Base-by-base conservation (phyloP, 2,888 invertebrate genomes). In the Rutpela maculata region DNA sequence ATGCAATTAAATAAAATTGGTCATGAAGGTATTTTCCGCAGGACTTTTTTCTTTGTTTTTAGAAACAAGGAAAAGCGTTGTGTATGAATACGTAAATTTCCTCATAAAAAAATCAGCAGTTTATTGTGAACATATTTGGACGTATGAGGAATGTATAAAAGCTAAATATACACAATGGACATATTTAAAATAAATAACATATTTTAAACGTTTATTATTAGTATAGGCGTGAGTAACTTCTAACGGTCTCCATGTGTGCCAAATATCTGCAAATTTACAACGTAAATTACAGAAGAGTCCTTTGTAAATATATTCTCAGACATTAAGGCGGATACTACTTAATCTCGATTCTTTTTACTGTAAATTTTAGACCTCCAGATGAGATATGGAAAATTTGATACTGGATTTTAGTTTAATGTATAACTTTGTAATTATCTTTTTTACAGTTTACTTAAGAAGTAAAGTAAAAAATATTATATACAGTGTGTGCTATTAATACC, bases 131-230 rank as follows among this genome's bases (percentile, higher is more conserved):
- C n/a, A 50, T 50, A 50, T 50, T 50, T 50, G 50, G 50, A 43
- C 10, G 15, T 43, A 43, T 15, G 7, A 50, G n/a, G 50, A 50
- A n/a, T 50, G n/a, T 50, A 50, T 50, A 50, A 50, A 50, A 50
- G 50, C 50, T 50, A 50, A 50, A 50, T 50, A 50, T 50, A 50
- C 15, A 50, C 50, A 50, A 50, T 50, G 50, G n/a, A 50, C 50
- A 50, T 50, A 50, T 50, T 50, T 50, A 50, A 43, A 50, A 50
- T 50, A 50, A 50, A n/a, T 50, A 50, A 50, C 50, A 50, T 50
- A 50, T 50, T 50, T 50, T 50, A 50, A 50, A 50, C 5, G 50
- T n/a, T 50, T 50, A 50, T 50, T 50, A 50, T 50, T 50, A 50
- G 50, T n/a, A 12, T 5, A 50, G 12, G 12, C 6, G n/a, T 50